Evolutionary conservation across 2,797 vertebrate genomes (phyloP).

Genomic region (Galago senegalensis): DNA sequence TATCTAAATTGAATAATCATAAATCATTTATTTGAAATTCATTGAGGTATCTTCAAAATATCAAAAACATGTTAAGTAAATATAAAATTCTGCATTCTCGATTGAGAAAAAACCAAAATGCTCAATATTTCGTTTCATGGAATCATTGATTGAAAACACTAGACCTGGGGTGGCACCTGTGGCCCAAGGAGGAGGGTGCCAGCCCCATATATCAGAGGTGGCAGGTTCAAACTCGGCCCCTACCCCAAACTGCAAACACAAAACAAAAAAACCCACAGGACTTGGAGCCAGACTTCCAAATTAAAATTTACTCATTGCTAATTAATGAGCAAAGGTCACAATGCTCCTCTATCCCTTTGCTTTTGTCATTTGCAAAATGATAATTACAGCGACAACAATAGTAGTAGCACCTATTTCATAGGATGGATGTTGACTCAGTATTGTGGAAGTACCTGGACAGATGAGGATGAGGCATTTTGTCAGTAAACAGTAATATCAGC

Average conservation of each 20-base stretch:
- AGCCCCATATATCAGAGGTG: too few species aligned
- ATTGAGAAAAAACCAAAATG: not conserved
- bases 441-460: not conserved
- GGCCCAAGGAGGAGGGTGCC: too few species aligned
- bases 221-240: too few species aligned
- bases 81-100: not conserved
- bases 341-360: not conserved
- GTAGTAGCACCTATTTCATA: not conserved
- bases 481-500: not conserved
- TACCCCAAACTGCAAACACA: too few species aligned
- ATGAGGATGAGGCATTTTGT: not conserved
- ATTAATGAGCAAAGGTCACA: not conserved
- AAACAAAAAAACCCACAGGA: too few species aligned
- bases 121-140: not conserved
- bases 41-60: not conserved
- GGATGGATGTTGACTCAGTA: not conserved
- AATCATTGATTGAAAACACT: not conserved
- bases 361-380: not conserved
- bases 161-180: too few species aligned
- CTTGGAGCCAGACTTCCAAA: not conserved
- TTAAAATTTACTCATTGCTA: not conserved
- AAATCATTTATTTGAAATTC: not conserved
- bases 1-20: not conserved
- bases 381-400: not conserved
- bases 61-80: not conserved